These are phyloP conservation scores for Beroe ovata DNA, from an alignment of 37 sponge, comb jelly and placozoan species.

Conservation along the genomic window DNA sequence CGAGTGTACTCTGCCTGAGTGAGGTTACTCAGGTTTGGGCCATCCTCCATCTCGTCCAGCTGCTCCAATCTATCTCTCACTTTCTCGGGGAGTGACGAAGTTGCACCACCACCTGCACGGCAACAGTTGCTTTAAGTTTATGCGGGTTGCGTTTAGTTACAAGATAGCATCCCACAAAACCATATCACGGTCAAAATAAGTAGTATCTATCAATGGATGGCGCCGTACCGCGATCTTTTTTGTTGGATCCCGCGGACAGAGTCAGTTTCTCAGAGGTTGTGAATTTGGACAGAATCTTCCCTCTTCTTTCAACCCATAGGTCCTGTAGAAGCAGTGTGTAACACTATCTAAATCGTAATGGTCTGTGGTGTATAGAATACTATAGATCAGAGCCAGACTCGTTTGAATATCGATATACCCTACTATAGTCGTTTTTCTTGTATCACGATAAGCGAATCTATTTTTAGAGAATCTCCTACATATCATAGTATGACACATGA, in stretches of 20 bases:
- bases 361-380: too few species aligned
- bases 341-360: neutral
- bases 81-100: slow-evolving; percentile 76
- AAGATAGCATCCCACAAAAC: too few species aligned
- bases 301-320: slow-evolving; percentile 40
- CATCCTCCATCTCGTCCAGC: slow-evolving; percentile 93
- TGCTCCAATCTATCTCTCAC: slow-evolving; percentile 93
- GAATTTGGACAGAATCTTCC: slow-evolving; percentile 36
- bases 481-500: too few species aligned
- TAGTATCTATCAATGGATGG: too few species aligned
- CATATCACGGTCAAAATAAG: too few species aligned
- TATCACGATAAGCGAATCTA: too few species aligned
- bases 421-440: too few species aligned
- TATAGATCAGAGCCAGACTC: too few species aligned
- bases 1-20: slow-evolving; percentile 89
- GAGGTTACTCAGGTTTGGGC: slow-evolving; percentile 74
- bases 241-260: slow-evolving; percentile 49
- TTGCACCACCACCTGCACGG: slow-evolving; percentile 66
- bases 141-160: too few species aligned
- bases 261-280: slow-evolving; percentile 44
- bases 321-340: slow-evolving; percentile 34
- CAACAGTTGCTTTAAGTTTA: too few species aligned
- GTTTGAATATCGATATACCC: too few species aligned
- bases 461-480: too few species aligned
- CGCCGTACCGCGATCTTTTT: slow-evolving; percentile 29